Base-by-base conservation (phyloP, 2,888 invertebrate genomes). In the Thymelicus lineola region DNA sequence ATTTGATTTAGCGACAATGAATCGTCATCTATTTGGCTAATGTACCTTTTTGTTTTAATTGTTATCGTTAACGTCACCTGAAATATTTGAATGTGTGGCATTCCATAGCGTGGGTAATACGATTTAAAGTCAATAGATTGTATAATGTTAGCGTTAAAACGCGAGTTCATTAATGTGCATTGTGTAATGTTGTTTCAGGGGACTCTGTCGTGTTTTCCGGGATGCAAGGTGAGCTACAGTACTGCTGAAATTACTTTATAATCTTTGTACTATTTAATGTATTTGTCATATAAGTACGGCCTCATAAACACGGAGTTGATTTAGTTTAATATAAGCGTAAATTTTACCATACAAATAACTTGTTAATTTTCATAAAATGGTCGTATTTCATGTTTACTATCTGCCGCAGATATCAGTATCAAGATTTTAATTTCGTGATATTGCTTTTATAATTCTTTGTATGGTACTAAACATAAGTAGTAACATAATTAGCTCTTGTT, bases 181-280 rank as follows among this genome's bases (percentile, higher is more conserved):
- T 35, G 14, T 57, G 36, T 42, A 79, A 80, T 81, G 81, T 87
- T 89, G 87, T 93, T 90, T 69, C 95, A 95, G 89, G 94, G 95
- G 95, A 95, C 94, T 93, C 95, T 69, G 94, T 95, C 72, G 88
- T 95, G 79, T 95, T 95, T 83, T 93, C 95, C 78, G 95, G 95
- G 75, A 94, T 95, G 88, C 95, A 95, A 89, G 95, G 95, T 95
- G 84, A 87, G 94, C 84, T 61, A 14, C 38, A 50, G 57, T 63
- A 55, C 2, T 53, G 17, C 12, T 28, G 20, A 20, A 53, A 50
- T 17, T 42, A 42, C 28, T 28, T 28, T 28, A 28, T 28, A 28
- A 28, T 1, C 28, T 28, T 28, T 3, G 28, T 28, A 28, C 28
- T 5, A 28, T 28, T 28, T 12, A 42, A 4, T 12, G 0, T 38